Percentiles rank a stretch among this genome's conserved stretches.
phyloP scores from a whole-genome alignment of 2,113 vertebrate species.

The Probosciger aterrimus region DNA sequence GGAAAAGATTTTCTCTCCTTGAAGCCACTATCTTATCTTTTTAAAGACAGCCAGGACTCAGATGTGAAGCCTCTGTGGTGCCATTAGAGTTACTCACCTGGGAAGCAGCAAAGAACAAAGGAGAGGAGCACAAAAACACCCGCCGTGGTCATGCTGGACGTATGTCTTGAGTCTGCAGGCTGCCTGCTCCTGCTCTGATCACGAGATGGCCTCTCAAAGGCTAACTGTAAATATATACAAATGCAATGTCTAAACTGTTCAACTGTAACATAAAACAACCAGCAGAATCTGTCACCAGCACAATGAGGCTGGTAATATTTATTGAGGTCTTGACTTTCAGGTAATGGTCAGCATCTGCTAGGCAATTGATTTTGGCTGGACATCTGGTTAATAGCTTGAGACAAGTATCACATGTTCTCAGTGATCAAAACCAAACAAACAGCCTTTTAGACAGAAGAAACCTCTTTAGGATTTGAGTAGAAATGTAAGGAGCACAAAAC shows the following conservation, averaged over 20 bases:
- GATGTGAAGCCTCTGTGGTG: not conserved
- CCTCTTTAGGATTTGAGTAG: not conserved
- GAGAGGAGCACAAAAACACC: conserved; percentile 2
- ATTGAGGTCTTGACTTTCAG: conserved; percentile 61
- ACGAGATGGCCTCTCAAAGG: not conserved
- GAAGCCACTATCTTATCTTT: not conserved
- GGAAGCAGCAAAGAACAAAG: not conserved
- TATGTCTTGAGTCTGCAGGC: not conserved
- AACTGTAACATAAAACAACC: conserved; percentile 44
- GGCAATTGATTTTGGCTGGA: conserved; percentile 63
- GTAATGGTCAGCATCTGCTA: conserved; percentile 5
- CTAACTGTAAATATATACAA: conserved; percentile 50
- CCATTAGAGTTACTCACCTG: conserved; percentile 32
- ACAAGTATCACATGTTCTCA: conserved; percentile 16
- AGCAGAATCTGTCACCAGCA: conserved; percentile 44
- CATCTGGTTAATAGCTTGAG: conserved; percentile 35
- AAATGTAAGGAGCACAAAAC: not conserved
- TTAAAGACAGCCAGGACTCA: not conserved
- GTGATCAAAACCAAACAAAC: conserved; percentile 2
- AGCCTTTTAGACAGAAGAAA: not conserved
- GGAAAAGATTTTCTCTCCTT: not conserved
- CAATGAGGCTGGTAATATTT: conserved; percentile 54
- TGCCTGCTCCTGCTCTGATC: not conserved
- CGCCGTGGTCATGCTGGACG: not conserved
- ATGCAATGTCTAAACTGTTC: conserved; percentile 19